Evolutionary conservation across 2,113 vertebrate genomes (phyloP).

Genomic region (Syngnathoides biaculeatus): DNA sequence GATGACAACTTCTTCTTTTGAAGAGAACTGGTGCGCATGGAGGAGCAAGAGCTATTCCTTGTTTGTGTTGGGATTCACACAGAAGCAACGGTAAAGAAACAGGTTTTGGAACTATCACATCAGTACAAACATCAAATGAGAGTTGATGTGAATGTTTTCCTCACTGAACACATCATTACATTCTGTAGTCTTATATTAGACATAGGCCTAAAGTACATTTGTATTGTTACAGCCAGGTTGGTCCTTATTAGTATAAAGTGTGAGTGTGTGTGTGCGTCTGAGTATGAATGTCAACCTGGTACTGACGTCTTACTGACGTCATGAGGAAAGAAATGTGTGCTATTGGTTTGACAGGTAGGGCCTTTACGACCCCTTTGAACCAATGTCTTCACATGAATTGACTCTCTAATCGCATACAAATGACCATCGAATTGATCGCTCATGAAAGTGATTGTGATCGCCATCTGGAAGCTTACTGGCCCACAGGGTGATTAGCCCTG

Average conservation of each 20-base stretch:
- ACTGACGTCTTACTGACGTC: constrained; percentile 44
- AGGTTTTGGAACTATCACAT: neutral
- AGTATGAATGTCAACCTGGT: constrained; percentile 1
- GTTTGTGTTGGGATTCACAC: constrained; percentile 26
- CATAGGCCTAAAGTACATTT: neutral
- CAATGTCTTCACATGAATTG: neutral
- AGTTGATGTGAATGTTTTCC: neutral
- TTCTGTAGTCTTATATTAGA: neutral
- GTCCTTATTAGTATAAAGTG: neutral
- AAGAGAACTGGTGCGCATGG: constrained; percentile 44
- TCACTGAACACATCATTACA: neutral
- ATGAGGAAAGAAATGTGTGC: constrained; percentile 30
- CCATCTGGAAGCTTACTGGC: neutral
- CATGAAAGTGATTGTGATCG: neutral
- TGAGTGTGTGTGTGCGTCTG: constrained; percentile 4
- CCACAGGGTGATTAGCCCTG: neutral
- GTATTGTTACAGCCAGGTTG: neutral
- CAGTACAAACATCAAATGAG: neutral
- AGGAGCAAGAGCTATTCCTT: constrained; percentile 28
- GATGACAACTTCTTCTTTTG: neutral
- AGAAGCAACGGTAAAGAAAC: neutral
- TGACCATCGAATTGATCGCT: neutral
- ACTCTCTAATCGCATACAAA: neutral
- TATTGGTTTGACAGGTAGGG: constrained; percentile 7
- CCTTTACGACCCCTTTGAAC: neutral